Percentiles rank a stretch among this genome's conserved stretches.
These are phyloP conservation scores for Ladona fulva DNA, from an alignment of 1,140 invertebrate genomes.

Conservation along the genomic window DNA sequence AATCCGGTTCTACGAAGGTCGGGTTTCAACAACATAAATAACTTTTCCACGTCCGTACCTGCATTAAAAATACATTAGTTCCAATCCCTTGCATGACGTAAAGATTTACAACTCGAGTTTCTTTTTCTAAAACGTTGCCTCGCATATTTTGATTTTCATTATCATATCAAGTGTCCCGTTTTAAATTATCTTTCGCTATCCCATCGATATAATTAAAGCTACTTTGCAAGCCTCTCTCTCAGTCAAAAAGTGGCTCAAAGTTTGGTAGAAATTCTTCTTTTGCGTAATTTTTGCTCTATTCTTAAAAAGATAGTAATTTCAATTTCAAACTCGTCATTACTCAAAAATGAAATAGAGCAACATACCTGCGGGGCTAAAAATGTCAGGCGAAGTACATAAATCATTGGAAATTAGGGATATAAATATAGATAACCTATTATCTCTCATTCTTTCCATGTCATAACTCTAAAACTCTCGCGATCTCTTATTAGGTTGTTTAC, in stretches of 20 bases:
- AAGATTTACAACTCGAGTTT: neutral
- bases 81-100: neutral
- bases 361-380: no score
- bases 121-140: neutral
- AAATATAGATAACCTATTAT: no score
- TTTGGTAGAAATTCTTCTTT: neutral
- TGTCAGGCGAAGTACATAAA: no score
- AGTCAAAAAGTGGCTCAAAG: no score
- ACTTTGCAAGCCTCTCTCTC: no score
- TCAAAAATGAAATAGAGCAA: no score
- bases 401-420: no score
- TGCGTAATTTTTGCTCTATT: neutral
- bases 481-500: no score
- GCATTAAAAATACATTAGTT: constrained; percentile 10
- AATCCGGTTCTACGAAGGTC: constrained; percentile 7
- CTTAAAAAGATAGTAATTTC: neutral
- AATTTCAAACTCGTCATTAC: neutral
- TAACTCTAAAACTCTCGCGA: no score
- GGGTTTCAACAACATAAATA: neutral
- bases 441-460: no score
- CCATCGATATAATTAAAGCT: no score
- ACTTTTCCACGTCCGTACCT: neutral
- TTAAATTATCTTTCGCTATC: neutral
- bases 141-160: neutral
- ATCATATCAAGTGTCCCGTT: neutral